Base-by-base conservation (phyloP, 2,888 invertebrate species). In the Patella caerulea region DNA sequence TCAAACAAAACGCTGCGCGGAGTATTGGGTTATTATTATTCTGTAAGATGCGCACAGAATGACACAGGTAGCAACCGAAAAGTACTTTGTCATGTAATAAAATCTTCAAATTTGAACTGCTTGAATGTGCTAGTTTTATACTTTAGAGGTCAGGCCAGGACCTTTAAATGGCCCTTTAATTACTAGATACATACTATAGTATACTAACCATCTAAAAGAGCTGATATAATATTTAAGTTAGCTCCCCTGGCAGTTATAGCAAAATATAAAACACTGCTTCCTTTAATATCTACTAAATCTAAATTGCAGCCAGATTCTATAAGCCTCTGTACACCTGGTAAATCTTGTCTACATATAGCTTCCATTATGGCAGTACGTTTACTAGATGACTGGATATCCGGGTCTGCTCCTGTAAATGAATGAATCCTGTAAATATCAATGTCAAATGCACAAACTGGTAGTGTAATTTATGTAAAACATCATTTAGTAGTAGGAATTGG, bases 271-370 rank as follows among this genome's bases (percentile, higher is more conserved):
- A 83, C 82, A 24, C 87, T 85, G 11, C 82, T 82, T 14, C 85
- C 84, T 65, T 79, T 79, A 17, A 83, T 84, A 75, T 88, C 86
- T 11, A 74, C 45, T 19, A 83, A 75, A 59, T 86, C 83, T 2
- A 86, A 75, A 72, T 88, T 78, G 11, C 85, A 84, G 1, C 85
- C 84, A 15, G 83, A 82, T 1, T 79, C 77, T 15, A 88, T 71
- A 72, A 88, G 79, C 11, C 65, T 34, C 53, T 77, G 70, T 15
- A 85, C 84, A 15, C 83, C 73, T 3, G 71, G 72, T 17, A 74
- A 74, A 53, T 75, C 76, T 3, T 78, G 75, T 34, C 78, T 79
- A 12, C 83, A 81, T 19, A 83, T 82, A 14, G 86, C 82, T 45
- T 84, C 85, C 65, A 84, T 73, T 5, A 86, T 55, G 12, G 85